A percentile compares a stretch with the other conserved stretches of the same genome.
These are phyloP conservation scores for Amitus sp. DNA, from an alignment of 2,888 invertebrate genomes.

Conservation along the genomic window DNA sequence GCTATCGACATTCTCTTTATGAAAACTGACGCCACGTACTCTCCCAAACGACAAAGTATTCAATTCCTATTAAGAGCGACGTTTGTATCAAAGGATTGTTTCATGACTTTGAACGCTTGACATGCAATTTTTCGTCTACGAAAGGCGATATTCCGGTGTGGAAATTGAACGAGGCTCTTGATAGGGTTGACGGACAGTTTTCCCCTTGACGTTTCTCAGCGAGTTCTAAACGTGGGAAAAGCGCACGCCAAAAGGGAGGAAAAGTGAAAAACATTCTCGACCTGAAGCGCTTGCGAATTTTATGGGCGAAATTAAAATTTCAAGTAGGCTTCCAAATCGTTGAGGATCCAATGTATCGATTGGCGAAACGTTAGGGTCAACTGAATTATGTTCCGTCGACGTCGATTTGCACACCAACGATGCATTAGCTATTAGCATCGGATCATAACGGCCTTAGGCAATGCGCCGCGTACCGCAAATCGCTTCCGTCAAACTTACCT, in stretches of 20 bases:
- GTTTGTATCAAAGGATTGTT: slow-evolving; percentile 41
- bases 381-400: slow-evolving; percentile 53
- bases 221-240: too few relatives aligned
- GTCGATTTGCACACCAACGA: slow-evolving; percentile 56
- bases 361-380: slow-evolving; percentile 46
- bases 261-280: too few relatives aligned
- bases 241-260: too few relatives aligned
- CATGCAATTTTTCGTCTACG: slow-evolving; percentile 32
- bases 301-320: too few relatives aligned
- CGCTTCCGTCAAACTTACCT: slow-evolving; percentile 55
- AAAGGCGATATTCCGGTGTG: too few relatives aligned
- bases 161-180: too few relatives aligned
- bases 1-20: slow-evolving; percentile 54
- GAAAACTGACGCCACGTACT: slow-evolving; percentile 49
- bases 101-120: slow-evolving; percentile 39
- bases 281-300: too few relatives aligned
- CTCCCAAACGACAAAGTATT: slow-evolving; percentile 53
- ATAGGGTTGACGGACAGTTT: too few relatives aligned
- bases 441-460: slow-evolving; percentile 55
- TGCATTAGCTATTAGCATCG: slow-evolving; percentile 57
- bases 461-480: slow-evolving; percentile 51
- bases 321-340: too few relatives aligned
- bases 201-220: too few relatives aligned
- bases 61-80: slow-evolving; percentile 44
- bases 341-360: slow-evolving; percentile 49